Evolutionary conservation across 2,797 vertebrate species (phyloP).

Genomic region (Otus scops): DNA sequence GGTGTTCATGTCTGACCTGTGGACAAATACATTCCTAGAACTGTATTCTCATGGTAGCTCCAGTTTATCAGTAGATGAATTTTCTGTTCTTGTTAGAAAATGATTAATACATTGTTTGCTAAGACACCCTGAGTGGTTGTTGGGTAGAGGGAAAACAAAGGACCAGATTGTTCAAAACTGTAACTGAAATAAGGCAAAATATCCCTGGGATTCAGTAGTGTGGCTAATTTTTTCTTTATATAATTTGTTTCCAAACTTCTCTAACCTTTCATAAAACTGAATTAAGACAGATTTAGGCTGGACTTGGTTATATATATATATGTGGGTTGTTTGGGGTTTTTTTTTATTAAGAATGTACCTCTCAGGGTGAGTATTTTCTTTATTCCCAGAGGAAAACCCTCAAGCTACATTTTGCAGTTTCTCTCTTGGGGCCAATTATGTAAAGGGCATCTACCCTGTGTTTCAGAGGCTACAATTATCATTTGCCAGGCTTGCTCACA

Average conservation of each 20-base stretch:
- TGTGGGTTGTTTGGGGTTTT: not conserved
- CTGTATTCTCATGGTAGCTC: not conserved
- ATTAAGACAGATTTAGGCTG: not conserved
- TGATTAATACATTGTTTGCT: not conserved
- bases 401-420: not conserved
- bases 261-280: not conserved
- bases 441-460: conserved; percentile 1
- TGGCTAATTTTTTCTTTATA: not conserved
- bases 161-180: not conserved
- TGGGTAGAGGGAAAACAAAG: not conserved
- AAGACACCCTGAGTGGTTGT: not conserved
- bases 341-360: not conserved
- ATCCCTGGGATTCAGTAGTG: not conserved
- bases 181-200: not conserved
- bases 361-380: not conserved
- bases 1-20: not conserved
- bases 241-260: not conserved
- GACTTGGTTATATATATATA: not conserved
- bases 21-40: not conserved
- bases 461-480: not conserved
- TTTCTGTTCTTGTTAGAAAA: not conserved
- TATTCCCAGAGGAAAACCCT: conserved; percentile 6
- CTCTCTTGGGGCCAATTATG: conserved; percentile 53
- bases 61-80: not conserved
- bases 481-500: conserved; percentile 16